Base-by-base conservation (phyloP, 2,797 vertebrate genomes). In the Knipowitschia caucasica region DNA sequence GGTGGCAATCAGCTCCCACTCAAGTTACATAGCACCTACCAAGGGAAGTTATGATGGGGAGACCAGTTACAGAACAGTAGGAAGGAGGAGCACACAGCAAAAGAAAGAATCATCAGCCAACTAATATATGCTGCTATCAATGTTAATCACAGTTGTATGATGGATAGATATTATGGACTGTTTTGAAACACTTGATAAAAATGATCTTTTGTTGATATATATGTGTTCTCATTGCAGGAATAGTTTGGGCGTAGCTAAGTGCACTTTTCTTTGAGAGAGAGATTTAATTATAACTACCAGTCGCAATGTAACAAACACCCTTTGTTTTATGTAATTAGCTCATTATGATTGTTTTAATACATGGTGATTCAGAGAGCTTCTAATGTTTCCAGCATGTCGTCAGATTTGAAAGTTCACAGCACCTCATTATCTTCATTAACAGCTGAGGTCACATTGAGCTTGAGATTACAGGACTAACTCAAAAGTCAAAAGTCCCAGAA, bases 361-460 rank as follows among this genome's bases (percentile, higher is more conserved):
- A 12, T 47, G 43, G 43, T 27, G 45, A 47, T 30, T 47, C 20
- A 21, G 45, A 20, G 15, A 47, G 27, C 15, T 47, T 47, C 45
- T 30, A 47, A 47, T 47, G 45, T 47, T 47, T 47, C 21, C 45
- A 47, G 27, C 44, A 14, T 31, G 44, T 18, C 17, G 44, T 20
- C 17, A 20, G 2, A 20, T 30, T 47, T 47, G 17, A 47, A 47
- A 20, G 45, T 47, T 26, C 2, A 23, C 39, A 57, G 8, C 38
- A n/a, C 38, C 34, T 23, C 33, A 46, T 57, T 39, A 56, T 53
- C 7, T 43, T 26, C n/a, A 36, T 49, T 64, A 33, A 27, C 17
- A 27, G 39, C 27, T 17, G 14, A 40, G 15, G 51, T 55, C 21
- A 44, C 26, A 36, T 2, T 15, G 24, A 38, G 34, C 11, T 8